phyloP scores from a whole-genome alignment of 2,888 invertebrate species.

The Orthosia gracilis region DNA sequence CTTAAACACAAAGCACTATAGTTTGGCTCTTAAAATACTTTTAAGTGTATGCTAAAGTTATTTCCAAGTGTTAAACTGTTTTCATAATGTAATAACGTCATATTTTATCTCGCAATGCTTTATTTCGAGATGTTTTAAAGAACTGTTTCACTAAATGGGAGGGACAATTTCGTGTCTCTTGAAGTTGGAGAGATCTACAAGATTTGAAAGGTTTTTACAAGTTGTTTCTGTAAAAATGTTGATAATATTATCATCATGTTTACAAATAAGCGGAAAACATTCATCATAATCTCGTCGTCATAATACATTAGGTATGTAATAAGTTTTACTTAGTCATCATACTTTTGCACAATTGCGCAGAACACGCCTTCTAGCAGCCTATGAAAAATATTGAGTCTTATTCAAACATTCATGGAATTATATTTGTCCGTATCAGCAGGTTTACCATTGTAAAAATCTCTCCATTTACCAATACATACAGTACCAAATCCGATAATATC shows the following conservation, averaged over 20 bases:
- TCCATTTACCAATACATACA: not conserved
- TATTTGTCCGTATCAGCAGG: too few relatives aligned
- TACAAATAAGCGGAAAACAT: not conserved
- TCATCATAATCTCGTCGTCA: not conserved
- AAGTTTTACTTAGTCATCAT: not conserved
- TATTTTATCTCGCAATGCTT: slow-evolving; percentile 48
- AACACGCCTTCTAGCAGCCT: not conserved
- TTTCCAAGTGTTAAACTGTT: slow-evolving; percentile 66
- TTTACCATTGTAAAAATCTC: not conserved
- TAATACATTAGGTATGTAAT: too few relatives aligned
- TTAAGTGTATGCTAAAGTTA: slow-evolving; percentile 68
- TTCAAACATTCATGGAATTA: too few relatives aligned
- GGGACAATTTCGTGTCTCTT: not conserved
- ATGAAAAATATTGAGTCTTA: not conserved
- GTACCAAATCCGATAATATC: slow-evolving; percentile 1
- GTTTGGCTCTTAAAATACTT: slow-evolving; percentile 68
- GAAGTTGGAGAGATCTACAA: not conserved
- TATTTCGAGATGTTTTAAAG: slow-evolving; percentile 31
- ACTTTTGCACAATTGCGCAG: not conserved
- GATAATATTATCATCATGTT: not conserved
- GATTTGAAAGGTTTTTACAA: not conserved
- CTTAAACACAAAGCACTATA: slow-evolving; percentile 68
- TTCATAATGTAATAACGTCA: slow-evolving; percentile 60
- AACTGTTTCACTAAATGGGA: slow-evolving; percentile 15
- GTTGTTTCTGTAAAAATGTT: not conserved